phyloP scores from a whole-genome alignment of 2,113 vertebrate species.

The Zapornia atra region DNA sequence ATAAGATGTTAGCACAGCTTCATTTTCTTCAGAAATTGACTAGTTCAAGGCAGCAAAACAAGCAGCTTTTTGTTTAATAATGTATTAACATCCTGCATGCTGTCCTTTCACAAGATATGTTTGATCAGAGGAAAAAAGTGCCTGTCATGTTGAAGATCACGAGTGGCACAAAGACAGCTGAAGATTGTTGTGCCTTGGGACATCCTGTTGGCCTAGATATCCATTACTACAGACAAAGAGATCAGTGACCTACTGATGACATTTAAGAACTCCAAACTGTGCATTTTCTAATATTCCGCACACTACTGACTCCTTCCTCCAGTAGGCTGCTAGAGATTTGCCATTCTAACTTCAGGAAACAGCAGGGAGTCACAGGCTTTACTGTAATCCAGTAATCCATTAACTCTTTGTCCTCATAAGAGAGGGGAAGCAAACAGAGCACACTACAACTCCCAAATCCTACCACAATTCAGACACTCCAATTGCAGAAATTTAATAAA shows the following conservation, averaged over 20 bases:
- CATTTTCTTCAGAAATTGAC: background rate
- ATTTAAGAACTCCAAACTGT: background rate
- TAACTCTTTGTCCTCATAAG: background rate
- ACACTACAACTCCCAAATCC: background rate
- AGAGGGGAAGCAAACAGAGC: background rate
- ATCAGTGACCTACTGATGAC: background rate
- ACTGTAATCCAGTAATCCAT: slow-evolving; percentile 26
- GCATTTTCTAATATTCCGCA: background rate
- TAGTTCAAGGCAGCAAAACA: background rate
- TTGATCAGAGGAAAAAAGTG: background rate
- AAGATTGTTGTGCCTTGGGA: background rate
- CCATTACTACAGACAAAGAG: background rate
- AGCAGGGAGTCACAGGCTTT: slow-evolving; percentile 21
- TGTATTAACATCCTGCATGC: background rate
- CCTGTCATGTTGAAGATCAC: background rate
- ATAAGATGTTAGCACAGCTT: background rate
- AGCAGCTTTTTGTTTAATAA: background rate
- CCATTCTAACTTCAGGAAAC: background rate
- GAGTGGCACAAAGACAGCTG: background rate
- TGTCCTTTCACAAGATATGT: background rate
- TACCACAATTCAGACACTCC: background rate
- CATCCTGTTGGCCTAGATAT: background rate
- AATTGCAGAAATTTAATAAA: background rate
- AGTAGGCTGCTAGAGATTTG: background rate
- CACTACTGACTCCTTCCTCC: background rate